These are phyloP conservation scores for Bombyx huttoni DNA, from an alignment of 2,888 invertebrate genomes.

Conservation along the genomic window DNA sequence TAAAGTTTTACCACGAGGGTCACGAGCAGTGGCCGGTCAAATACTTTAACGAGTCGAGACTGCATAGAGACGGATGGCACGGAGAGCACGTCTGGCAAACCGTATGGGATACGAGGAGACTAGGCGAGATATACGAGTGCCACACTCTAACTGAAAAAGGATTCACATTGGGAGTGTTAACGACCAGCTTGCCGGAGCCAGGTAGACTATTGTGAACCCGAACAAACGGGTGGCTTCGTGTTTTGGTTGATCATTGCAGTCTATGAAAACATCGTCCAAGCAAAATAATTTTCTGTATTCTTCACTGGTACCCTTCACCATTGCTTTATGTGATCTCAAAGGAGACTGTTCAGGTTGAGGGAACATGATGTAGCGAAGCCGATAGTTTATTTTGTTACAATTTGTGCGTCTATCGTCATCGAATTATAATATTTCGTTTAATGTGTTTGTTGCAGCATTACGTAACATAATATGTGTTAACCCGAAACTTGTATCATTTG, in stretches of 20 bases:
- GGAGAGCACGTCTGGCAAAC: slow-evolving; percentile 38
- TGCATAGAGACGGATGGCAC: slow-evolving; percentile 43
- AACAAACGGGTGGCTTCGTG: slow-evolving; percentile 11
- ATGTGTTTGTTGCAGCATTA: background rate
- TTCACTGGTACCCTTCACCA: background rate
- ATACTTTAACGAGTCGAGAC: slow-evolving; percentile 30
- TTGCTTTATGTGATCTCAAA: background rate
- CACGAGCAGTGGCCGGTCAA: slow-evolving; percentile 28
- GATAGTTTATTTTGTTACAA: background rate
- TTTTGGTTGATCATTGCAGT: background rate
- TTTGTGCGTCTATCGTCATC: background rate
- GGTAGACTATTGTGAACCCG: slow-evolving; percentile 14
- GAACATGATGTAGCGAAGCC: background rate
- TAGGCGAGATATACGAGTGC: slow-evolving; percentile 42
- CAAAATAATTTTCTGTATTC: background rate
- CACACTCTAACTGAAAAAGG: slow-evolving; percentile 44
- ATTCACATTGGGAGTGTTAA: slow-evolving; percentile 44
- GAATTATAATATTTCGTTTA: background rate
- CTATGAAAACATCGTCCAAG: background rate
- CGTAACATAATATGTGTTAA: background rate
- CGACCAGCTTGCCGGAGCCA: slow-evolving; percentile 36
- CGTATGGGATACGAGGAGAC: slow-evolving; percentile 35
- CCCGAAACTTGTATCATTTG: background rate
- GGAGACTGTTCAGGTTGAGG: background rate
- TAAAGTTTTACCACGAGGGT: slow-evolving; percentile 45